Evolutionary conservation across 2,888 invertebrate species (phyloP).

Genomic region (Penaeus monodon): DNA sequence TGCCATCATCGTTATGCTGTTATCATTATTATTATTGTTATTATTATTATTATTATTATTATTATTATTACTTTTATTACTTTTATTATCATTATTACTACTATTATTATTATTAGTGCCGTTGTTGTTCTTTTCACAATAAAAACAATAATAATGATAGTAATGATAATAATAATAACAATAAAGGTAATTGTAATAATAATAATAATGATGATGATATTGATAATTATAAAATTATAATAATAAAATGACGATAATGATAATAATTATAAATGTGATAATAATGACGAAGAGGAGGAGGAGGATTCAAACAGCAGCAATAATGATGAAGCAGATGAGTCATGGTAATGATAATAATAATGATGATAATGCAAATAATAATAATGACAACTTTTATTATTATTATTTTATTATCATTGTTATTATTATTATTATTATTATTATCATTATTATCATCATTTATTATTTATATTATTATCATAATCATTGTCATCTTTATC

Average conservation of each 20-base stretch:
- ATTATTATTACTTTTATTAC: too few relatives aligned
- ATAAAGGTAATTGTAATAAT: background rate
- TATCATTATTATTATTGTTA: too few relatives aligned
- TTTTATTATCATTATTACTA: too few relatives aligned
- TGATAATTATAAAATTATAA: background rate
- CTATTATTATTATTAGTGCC: too few relatives aligned
- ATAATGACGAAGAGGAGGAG: too few relatives aligned
- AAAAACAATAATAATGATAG: too few relatives aligned
- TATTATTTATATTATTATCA: background rate
- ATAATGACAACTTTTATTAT: background rate
- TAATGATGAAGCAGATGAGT: background rate
- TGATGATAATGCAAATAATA: background rate
- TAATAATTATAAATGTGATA: background rate
- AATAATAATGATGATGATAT: background rate
- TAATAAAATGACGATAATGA: too few relatives aligned
- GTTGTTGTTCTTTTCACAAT: too few relatives aligned
- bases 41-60: too few relatives aligned
- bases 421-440: background rate
- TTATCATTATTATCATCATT: background rate
- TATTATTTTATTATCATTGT: background rate
- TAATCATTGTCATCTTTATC: background rate
- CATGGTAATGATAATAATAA: background rate
- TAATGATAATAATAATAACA: background rate
- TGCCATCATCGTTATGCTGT: too few relatives aligned
- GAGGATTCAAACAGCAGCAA: too few relatives aligned